Percentiles rank a stretch among this genome's conserved stretches.
Evolutionary conservation across 2,888 invertebrate species (phyloP).

Genomic region (Petrolisthes cinctipes): DNA sequence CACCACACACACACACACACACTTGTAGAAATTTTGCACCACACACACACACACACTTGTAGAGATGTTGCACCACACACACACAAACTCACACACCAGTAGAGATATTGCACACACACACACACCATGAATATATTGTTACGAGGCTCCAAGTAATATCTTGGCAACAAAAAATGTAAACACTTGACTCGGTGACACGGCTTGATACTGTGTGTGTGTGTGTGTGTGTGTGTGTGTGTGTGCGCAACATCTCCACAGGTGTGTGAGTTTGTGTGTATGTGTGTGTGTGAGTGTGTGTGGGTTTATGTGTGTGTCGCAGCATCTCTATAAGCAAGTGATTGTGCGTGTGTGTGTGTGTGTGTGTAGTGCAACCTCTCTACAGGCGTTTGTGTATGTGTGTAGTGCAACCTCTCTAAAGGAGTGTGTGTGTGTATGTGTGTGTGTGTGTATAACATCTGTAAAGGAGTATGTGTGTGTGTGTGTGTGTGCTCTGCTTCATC

Average conservation of each 20-base stretch:
- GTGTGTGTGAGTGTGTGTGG: neutral
- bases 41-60: neutral
- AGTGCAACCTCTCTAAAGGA: neutral
- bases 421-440: conserved; percentile 21
- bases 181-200: too few species aligned
- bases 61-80: neutral
- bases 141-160: too few species aligned
- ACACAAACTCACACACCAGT: conserved; percentile 3
- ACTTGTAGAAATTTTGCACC: neutral
- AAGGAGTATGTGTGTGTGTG: neutral
- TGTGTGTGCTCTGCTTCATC: too few species aligned
- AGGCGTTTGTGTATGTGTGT: neutral
- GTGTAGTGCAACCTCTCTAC: neutral
- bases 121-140: neutral
- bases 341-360: neutral
- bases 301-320: neutral
- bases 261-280: conserved; percentile 4
- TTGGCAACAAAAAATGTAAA: too few species aligned
- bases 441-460: neutral
- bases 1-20: neutral
- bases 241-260: neutral
- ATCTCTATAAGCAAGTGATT: neutral
- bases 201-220: neutral
- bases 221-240: conserved; percentile 21
- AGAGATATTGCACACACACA: conserved; percentile 19